Percentiles rank a stretch among this genome's conserved stretches.
phyloP scores from a whole-genome alignment of 2,113 vertebrate genomes.

The Zosterops hypoxanthus region DNA sequence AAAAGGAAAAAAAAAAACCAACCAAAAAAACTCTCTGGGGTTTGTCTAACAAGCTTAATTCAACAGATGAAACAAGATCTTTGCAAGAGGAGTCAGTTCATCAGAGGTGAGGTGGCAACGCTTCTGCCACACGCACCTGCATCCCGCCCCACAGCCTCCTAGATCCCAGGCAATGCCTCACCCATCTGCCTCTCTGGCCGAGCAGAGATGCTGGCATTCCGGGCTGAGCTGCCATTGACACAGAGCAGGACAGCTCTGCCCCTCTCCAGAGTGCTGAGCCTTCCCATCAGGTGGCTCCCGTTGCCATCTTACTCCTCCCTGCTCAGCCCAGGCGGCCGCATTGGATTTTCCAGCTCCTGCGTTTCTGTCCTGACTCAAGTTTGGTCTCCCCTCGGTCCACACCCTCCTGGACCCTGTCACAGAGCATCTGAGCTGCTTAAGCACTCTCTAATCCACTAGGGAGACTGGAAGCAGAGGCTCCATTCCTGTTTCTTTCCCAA shows the following conservation, averaged over 20 bases:
- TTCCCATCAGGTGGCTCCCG: not conserved
- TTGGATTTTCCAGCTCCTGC: not conserved
- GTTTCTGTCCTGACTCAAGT: not conserved
- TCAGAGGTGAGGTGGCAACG: not conserved
- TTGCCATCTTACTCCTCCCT: not conserved
- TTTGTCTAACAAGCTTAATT: slow-evolving; percentile 33
- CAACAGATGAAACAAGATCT: not conserved
- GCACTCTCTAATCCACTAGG: not conserved
- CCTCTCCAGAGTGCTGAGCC: fast-evolving
- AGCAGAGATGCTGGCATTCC: not conserved
- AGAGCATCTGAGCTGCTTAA: not conserved
- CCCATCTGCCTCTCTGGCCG: not conserved
- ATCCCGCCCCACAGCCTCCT: not conserved
- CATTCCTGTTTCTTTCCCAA: not conserved
- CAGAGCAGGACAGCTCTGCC: not conserved
- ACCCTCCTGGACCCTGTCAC: not conserved
- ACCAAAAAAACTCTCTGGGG: not conserved
- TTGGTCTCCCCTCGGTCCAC: fast-evolving
- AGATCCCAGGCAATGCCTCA: not conserved
- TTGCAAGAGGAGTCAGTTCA: not conserved
- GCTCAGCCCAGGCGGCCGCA: fast-evolving
- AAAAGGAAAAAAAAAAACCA: not conserved
- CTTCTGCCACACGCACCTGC: not conserved
- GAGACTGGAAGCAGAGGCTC: not conserved
- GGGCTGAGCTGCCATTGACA: not conserved